Evolutionary conservation across 2,888 invertebrate genomes (phyloP).

Genomic region (Parnassius mnemosyne): DNA sequence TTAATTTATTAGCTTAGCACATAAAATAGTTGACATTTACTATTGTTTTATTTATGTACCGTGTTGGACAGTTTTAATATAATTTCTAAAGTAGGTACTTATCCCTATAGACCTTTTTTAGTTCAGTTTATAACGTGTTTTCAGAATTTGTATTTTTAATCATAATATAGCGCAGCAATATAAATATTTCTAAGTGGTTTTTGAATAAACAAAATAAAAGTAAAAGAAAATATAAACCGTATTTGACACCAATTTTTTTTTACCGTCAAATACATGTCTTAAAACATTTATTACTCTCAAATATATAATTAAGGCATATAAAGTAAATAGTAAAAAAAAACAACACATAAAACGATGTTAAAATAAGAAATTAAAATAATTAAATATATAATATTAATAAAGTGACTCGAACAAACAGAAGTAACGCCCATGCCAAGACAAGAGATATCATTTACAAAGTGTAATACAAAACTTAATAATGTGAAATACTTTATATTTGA

Average conservation of each 20-base stretch:
- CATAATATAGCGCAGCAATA: too few species aligned
- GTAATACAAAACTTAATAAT: constrained; percentile 45
- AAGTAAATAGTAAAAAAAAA: constrained; percentile 28
- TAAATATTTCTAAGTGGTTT: neutral
- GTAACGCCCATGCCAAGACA: constrained; percentile 64
- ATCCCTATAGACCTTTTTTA: too few species aligned
- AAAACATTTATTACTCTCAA: constrained; percentile 11
- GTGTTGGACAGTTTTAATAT: constrained; percentile 21
- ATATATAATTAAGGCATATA: constrained; percentile 16
- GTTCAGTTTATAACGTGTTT: too few species aligned
- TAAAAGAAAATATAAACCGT: neutral
- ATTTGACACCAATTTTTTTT: neutral
- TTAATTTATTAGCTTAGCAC: neutral
- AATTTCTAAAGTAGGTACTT: neutral
- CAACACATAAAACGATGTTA: constrained; percentile 21
- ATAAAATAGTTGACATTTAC: constrained; percentile 1
- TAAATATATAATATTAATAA: constrained; percentile 22
- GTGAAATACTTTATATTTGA: constrained; percentile 45
- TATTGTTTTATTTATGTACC: constrained; percentile 18
- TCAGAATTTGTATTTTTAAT: too few species aligned
- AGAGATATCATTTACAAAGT: constrained; percentile 36
- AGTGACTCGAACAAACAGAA: constrained; percentile 31
- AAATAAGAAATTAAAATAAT: constrained; percentile 28
- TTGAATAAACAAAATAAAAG: neutral
- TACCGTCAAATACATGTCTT: neutral